These are phyloP conservation scores for Endotricha flammealis DNA, from an alignment of 2,888 invertebrate genomes.

Conservation along the genomic window DNA sequence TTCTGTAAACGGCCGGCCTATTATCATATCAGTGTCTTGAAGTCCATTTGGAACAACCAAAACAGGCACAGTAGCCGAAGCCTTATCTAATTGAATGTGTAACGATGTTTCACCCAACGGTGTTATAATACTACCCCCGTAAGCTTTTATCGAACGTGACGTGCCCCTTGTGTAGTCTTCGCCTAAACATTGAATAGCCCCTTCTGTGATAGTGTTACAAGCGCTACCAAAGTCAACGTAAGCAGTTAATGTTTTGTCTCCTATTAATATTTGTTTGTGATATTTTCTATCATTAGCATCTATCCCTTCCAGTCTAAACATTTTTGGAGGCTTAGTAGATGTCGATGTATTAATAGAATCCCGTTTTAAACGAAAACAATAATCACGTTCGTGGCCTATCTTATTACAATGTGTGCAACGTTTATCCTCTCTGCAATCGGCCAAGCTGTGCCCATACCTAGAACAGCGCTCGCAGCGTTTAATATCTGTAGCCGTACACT, in stretches of 20 bases:
- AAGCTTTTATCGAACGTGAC: not conserved
- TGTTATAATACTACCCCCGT: not conserved
- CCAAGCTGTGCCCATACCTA: not conserved
- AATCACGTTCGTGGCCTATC: not conserved
- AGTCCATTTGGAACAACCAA: not conserved
- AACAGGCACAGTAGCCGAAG: too few species aligned
- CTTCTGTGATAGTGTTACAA: not conserved
- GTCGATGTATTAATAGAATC: not conserved
- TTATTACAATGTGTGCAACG: not conserved
- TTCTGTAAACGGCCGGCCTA: not conserved
- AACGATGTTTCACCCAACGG: not conserved
- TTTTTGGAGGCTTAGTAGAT: too few species aligned
- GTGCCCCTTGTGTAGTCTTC: too few species aligned
- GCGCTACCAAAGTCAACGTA: not conserved
- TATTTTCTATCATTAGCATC: not conserved
- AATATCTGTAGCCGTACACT: not conserved
- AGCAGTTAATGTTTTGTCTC: not conserved
- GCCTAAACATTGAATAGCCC: too few species aligned
- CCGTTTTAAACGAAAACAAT: not conserved
- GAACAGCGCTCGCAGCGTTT: not conserved
- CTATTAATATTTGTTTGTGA: not conserved
- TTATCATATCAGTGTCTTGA: not conserved
- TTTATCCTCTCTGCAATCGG: not conserved
- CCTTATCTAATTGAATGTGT: too few species aligned
- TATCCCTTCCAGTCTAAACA: not conserved